Evolutionary conservation across 1,140 invertebrate species (phyloP).

Genomic region (Cydia splendana): DNA sequence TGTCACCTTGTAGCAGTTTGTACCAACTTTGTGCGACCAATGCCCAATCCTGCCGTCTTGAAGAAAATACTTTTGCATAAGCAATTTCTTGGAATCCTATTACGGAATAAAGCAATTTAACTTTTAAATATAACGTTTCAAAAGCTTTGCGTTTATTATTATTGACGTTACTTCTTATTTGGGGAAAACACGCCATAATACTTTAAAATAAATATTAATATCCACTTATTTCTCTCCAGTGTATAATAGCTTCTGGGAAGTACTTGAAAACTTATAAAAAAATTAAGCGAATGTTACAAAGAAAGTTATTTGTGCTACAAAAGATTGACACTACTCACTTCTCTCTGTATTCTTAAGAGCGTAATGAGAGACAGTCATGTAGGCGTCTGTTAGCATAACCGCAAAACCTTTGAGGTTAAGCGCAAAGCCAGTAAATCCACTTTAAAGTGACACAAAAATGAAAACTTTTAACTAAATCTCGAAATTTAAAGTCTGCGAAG

Average conservation of each 20-base stretch:
- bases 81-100: neutral
- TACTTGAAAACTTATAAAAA: neutral
- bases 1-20: too few species aligned
- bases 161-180: neutral
- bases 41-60: neutral
- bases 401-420: conserved; percentile 28
- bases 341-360: neutral
- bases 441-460: conserved; percentile 19
- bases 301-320: neutral
- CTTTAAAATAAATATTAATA: neutral
- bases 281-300: neutral
- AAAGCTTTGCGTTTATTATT: neutral
- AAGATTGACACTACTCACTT: neutral
- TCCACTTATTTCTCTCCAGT: neutral
- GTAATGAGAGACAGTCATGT: conserved; percentile 10
- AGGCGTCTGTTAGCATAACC: conserved; percentile 23
- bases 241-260: neutral
- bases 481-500: conserved; percentile 29
- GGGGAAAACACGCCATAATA: neutral
- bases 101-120: neutral
- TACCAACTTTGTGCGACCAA: too few species aligned
- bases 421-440: conserved; percentile 27
- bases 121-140: neutral
- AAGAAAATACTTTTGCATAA: neutral
- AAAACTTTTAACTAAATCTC: conserved; percentile 31